Base-by-base conservation (phyloP, 2,797 vertebrate species). In the Phalanger gymnotis region DNA sequence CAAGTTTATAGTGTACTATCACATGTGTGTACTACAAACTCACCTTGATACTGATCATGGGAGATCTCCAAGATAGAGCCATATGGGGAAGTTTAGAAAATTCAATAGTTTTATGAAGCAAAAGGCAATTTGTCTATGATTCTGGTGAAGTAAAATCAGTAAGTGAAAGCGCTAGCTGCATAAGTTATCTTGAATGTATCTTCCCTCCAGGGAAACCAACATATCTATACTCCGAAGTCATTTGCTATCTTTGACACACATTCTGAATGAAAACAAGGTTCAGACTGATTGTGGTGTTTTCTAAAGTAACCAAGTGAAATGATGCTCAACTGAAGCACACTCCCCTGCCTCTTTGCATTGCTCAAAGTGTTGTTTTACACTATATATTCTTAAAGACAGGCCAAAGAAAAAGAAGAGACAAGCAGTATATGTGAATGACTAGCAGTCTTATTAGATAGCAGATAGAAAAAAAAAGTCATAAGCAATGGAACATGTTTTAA, bases 61-160 rank as follows among this genome's bases (percentile, higher is more conserved):
- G 98, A 94, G 94, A 90, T 52, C 56, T 1, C 95, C 19, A 89
- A 94, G 54, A 40, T 87, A 55, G 12, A 5, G 19, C 0, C 90
- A 58, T 13, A 34, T 12, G 92, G 0, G 0, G 12, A 96, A 95
- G 5, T 13, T 6, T 93, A 61, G 92, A 58, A 95, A 96, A 93
- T 3, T 91, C 31, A 93, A 0, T 0, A 3, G 57, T 34, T 97
- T 94, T 92, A 16, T 81, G 94, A 56, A 30, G 34, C 93, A 54
- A 96, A 94, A 95, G 95, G 90, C 27, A 95, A 94, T 3, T 73
- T 73, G 11, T n/a, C 52, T 89, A 1, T 95, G 90, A 47, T 96
- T 94, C 96, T 94, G 91, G 94, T 81, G 90, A 89, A 93, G 53
- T 66, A 61, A 93, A 95, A 92, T 94, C 34, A 96, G 54, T n/a